Conservation (phyloP, 1,140 invertebrate genomes). For the Meteorus sp. region DNA sequence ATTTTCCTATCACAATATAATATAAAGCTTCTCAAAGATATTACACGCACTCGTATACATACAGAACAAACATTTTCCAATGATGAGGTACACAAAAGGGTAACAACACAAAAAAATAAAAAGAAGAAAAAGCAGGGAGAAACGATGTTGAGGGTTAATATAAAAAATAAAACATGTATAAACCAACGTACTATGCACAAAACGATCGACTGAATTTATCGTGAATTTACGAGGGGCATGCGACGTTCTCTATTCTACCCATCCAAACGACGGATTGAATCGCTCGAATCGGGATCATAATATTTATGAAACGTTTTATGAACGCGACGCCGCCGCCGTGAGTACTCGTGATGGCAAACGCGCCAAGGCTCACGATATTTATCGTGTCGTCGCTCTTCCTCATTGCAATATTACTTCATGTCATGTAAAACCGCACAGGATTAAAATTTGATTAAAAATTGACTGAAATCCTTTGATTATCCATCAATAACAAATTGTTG, state of each 20-base stretch:
- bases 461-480: no score
- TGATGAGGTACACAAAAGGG: no score
- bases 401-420: no score
- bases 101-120: neutral
- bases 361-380: slow-evolving; percentile 24
- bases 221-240: slow-evolving; percentile 22
- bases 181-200: neutral
- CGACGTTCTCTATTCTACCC: slow-evolving; percentile 8
- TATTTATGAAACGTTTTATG: slow-evolving; percentile 36
- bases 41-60: no score
- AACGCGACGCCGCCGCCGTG: slow-evolving; percentile 16
- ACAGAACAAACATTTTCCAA: no score
- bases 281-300: slow-evolving; percentile 33
- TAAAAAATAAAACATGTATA: slow-evolving; percentile 11
- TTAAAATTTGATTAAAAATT: no score
- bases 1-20: neutral
- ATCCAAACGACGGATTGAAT: slow-evolving; percentile 31
- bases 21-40: neutral
- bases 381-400: slow-evolving; percentile 30
- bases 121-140: neutral
- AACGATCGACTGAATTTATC: slow-evolving; percentile 21
- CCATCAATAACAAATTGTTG: no score
- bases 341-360: slow-evolving; percentile 23
- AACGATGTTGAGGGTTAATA: no score
- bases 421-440: no score